phyloP scores from a whole-genome alignment of 2,888 invertebrate genomes.

The Pandemis corylana region DNA sequence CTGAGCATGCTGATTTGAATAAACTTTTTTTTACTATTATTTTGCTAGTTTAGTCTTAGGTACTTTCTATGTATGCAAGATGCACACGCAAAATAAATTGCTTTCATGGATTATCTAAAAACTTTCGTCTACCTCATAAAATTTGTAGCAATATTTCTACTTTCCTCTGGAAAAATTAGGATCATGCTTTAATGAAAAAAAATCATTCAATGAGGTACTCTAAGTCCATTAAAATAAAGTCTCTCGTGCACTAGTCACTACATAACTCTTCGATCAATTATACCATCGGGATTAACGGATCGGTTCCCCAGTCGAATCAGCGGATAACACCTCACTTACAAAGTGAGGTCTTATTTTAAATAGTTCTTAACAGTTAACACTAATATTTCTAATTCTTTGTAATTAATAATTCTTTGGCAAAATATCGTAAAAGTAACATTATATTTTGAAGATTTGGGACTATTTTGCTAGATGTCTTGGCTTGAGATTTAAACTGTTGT shows the following conservation, averaged over 20 bases:
- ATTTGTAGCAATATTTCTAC: background rate
- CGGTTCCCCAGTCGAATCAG: too few species aligned
- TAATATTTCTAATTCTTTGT: too few species aligned
- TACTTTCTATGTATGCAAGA: background rate
- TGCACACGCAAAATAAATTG: background rate
- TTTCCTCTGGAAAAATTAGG: background rate
- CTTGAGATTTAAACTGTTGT: too few species aligned
- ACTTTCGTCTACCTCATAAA: background rate
- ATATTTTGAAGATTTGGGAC: too few species aligned
- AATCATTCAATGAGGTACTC: background rate
- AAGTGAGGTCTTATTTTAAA: too few species aligned
- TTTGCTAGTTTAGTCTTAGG: background rate
- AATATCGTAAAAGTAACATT: too few species aligned
- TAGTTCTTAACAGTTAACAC: too few species aligned
- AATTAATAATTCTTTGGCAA: too few species aligned
- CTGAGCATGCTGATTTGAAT: background rate
- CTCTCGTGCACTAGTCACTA: background rate
- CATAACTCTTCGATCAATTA: too few species aligned
- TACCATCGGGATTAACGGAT: too few species aligned
- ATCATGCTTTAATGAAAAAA: background rate
- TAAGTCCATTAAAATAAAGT: background rate
- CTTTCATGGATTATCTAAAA: background rate
- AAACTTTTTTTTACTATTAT: slow-evolving; percentile 6
- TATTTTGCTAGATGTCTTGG: too few species aligned
- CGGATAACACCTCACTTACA: too few species aligned